These are phyloP conservation scores for Lagopus muta DNA, from an alignment of 2,113 vertebrate species.

Conservation along the genomic window DNA sequence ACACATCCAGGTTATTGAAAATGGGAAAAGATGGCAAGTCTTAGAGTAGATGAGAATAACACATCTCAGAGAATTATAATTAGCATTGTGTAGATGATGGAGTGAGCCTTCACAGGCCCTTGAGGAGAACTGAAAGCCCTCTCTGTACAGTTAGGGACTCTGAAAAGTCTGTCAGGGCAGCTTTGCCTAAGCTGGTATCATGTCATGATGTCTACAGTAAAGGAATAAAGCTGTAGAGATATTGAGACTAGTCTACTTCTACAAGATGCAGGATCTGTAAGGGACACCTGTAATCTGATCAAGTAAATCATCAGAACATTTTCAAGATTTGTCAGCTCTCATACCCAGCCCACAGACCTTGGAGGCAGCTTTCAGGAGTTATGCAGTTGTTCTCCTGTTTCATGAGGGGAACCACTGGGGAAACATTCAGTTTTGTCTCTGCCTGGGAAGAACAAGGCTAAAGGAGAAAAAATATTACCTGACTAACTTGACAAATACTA, in stretches of 20 bases:
- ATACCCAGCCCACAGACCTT: background rate
- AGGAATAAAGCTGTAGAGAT: background rate
- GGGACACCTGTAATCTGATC: background rate
- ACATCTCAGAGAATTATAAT: background rate
- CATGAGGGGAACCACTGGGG: background rate
- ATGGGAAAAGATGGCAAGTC: background rate
- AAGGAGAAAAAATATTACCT: background rate
- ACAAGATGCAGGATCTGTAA: background rate
- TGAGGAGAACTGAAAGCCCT: background rate
- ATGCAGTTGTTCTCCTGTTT: background rate
- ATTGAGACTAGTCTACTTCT: background rate
- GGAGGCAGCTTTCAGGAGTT: background rate
- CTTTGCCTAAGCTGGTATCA: conserved; percentile 12
- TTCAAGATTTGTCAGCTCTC: background rate
- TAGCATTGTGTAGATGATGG: background rate
- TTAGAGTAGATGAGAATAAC: background rate
- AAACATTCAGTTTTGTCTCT: background rate
- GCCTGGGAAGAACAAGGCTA: background rate
- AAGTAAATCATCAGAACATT: background rate
- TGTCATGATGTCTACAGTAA: background rate
- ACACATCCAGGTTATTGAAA: background rate
- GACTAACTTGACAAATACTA: background rate
- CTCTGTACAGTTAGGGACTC: background rate
- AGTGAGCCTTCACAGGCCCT: background rate
- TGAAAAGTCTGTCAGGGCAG: background rate